These are phyloP conservation scores for Mus minutoides DNA, from an alignment of 2,797 vertebrate genomes.

Conservation along the genomic window DNA sequence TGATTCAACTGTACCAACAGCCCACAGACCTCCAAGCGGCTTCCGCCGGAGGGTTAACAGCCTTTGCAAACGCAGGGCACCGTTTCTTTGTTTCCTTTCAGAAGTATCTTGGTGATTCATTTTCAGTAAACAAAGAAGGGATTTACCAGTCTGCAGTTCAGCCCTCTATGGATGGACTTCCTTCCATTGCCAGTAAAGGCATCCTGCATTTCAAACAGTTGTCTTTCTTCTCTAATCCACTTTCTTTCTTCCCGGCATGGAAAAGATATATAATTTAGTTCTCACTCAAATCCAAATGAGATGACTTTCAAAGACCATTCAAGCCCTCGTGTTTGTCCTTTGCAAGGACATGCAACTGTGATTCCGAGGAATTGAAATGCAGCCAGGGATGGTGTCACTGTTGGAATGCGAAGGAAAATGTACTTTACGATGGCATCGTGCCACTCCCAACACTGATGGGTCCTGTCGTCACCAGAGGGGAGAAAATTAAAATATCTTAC, in stretches of 20 bases:
- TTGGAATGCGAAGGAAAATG: constrained; percentile 66
- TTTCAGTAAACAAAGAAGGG: constrained; percentile 80
- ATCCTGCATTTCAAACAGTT: constrained; percentile 76
- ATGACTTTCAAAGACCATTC: constrained; percentile 69
- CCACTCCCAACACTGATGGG: constrained; percentile 24
- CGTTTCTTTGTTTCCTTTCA: constrained; percentile 77
- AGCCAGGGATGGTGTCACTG: constrained; percentile 64
- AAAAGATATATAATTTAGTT: constrained; percentile 69
- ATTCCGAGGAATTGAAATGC: constrained; percentile 72
- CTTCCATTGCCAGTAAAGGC: constrained; percentile 65
- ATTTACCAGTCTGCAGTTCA: constrained; percentile 77
- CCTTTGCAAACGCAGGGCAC: constrained; percentile 60
- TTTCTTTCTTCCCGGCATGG: constrained; percentile 60
- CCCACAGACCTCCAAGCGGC: background rate
- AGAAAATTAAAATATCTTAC: constrained; percentile 65
- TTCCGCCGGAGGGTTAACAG: constrained; percentile 47
- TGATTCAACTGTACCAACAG: constrained; percentile 26
- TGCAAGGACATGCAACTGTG: constrained; percentile 68
- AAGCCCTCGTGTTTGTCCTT: constrained; percentile 65
- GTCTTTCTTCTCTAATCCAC: constrained; percentile 71
- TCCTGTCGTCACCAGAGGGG: constrained; percentile 63
- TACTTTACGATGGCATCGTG: constrained; percentile 54
- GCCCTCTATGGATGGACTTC: constrained; percentile 60
- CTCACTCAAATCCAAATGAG: constrained; percentile 71
- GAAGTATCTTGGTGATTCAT: constrained; percentile 71